Evolutionary conservation across 1,140 invertebrate species (phyloP).

Genomic region (Protaetia brevitarsis): DNA sequence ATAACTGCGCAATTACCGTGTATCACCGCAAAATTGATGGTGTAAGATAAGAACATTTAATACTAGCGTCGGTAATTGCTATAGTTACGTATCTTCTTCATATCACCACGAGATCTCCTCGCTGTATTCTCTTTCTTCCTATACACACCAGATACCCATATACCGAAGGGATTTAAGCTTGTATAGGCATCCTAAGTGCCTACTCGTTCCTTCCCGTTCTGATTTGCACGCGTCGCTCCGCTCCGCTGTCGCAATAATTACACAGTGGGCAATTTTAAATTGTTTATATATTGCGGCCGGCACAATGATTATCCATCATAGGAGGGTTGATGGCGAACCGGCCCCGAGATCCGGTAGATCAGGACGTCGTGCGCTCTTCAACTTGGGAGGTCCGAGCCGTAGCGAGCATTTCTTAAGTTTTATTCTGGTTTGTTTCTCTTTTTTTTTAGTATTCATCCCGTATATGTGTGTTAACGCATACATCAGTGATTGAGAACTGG

Average conservation of each 20-base stretch:
- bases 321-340: not conserved
- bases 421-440: not conserved
- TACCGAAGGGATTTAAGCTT: no score
- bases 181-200: no score
- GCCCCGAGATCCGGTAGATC: not conserved
- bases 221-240: not conserved
- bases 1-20: not conserved
- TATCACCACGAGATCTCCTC: not conserved
- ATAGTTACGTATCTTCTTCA: not conserved
- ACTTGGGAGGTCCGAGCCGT: not conserved
- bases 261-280: not conserved
- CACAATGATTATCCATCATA: not conserved
- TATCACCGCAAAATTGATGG: not conserved
- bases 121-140: not conserved
- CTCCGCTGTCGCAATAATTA: not conserved
- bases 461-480: not conserved
- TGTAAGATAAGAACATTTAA: not conserved
- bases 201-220: not conserved
- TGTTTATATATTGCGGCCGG: not conserved
- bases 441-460: not conserved
- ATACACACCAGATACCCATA: not conserved
- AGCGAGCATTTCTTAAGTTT: not conserved
- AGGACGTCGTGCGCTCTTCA: not conserved
- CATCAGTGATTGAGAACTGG: not conserved
- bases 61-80: not conserved